phyloP scores from a whole-genome alignment of 2,797 vertebrate genomes.

The Sitta carolinensis region DNA sequence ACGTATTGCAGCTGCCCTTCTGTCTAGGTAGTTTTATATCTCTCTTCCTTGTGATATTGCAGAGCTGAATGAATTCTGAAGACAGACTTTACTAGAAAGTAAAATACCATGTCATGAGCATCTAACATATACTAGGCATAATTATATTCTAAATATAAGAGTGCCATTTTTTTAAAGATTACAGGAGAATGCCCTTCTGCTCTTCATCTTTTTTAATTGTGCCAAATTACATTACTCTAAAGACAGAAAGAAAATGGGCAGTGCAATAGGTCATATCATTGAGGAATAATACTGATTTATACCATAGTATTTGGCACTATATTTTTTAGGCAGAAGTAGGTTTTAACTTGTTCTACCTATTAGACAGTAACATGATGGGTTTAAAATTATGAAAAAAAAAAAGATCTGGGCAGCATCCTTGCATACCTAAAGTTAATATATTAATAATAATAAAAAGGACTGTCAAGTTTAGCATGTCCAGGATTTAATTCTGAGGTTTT shows the following conservation, averaged over 20 bases:
- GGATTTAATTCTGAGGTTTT: neutral
- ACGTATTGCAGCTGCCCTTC: neutral
- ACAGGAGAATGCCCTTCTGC: neutral
- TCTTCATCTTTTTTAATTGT: neutral
- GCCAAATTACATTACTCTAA: neutral
- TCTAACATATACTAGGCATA: neutral
- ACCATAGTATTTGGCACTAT: neutral
- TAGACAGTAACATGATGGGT: neutral
- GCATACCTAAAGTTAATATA: neutral
- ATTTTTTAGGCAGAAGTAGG: neutral
- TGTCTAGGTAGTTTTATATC: neutral
- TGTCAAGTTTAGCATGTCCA: neutral
- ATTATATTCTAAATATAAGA: neutral
- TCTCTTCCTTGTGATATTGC: neutral
- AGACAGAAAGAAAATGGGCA: neutral
- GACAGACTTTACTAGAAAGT: neutral
- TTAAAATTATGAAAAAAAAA: neutral
- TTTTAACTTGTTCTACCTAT: neutral
- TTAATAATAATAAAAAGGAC: neutral
- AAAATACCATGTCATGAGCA: neutral
- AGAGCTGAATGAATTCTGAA: neutral
- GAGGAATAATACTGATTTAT: neutral
- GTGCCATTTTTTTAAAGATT: neutral
- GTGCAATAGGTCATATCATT: neutral
- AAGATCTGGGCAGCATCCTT: neutral